Conservation (phyloP, 2,797 vertebrate species). For the Oreochromis mossambicus region DNA sequence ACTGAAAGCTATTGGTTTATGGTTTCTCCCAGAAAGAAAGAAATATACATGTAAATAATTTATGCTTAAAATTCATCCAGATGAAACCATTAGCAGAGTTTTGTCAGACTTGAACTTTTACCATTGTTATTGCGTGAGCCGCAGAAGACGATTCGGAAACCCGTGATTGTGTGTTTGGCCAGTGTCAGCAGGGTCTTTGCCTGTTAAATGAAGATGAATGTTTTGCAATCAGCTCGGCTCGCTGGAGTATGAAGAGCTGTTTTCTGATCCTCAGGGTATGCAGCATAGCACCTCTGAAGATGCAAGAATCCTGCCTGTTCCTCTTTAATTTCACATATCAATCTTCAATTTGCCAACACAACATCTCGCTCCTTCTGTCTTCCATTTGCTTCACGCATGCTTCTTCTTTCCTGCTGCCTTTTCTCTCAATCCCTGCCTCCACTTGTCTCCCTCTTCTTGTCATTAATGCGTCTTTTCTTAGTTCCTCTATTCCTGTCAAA, state of each 20-base stretch:
- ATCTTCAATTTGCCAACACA: constrained; percentile 10
- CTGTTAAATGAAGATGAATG: constrained; percentile 73
- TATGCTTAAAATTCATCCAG: neutral
- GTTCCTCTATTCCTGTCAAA: neutral
- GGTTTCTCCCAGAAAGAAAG: neutral
- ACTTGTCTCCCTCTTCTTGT: neutral
- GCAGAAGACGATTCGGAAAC: neutral
- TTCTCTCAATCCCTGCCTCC: neutral
- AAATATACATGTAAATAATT: constrained; percentile 4
- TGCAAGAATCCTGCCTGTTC: constrained; percentile 1
- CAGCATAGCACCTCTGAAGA: constrained; percentile 26
- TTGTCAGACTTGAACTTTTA: neutral
- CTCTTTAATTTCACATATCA: neutral
- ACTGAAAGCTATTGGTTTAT: neutral
- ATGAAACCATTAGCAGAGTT: neutral
- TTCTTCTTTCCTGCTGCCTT: neutral
- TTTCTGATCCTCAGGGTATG: constrained; percentile 44
- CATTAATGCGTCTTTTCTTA: neutral
- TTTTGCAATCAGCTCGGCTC: constrained; percentile 50
- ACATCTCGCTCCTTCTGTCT: constrained; percentile 1
- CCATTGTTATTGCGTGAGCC: neutral
- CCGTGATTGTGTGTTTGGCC: neutral
- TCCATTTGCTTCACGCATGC: neutral
- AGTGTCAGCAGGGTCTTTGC: constrained; percentile 29
- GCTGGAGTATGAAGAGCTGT: constrained; percentile 52